A percentile compares a stretch with the other conserved stretches of the same genome.
phyloP scores from a whole-genome alignment of 2,888 invertebrate species.

The Meta bourneti region DNA sequence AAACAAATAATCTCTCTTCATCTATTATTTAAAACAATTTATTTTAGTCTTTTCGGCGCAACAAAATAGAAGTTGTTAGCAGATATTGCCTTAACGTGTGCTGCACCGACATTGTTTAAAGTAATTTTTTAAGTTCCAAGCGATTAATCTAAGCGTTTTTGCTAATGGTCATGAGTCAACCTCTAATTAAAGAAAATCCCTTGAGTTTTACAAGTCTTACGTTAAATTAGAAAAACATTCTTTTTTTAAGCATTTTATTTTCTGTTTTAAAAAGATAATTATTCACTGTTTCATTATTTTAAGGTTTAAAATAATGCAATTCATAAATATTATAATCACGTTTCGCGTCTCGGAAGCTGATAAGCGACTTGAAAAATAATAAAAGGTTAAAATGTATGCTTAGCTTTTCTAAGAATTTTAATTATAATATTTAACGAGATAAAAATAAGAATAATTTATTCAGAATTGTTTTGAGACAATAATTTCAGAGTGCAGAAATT shows the following conservation, averaged over 20 bases:
- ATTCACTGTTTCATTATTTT: too few species aligned
- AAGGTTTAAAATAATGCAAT: too few species aligned
- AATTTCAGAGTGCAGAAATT: too few species aligned
- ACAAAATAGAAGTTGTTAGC: neutral
- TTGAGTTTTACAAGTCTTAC: conserved; percentile 21
- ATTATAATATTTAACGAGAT: too few species aligned
- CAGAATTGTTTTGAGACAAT: too few species aligned
- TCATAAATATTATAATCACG: too few species aligned
- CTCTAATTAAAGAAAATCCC: conserved; percentile 48
- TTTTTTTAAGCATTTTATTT: neutral
- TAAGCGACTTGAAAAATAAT: too few species aligned
- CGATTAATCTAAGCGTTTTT: conserved; percentile 34
- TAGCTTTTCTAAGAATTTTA: too few species aligned
- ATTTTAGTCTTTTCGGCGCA: neutral
- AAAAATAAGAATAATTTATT: too few species aligned
- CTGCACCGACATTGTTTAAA: neutral
- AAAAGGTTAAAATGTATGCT: too few species aligned
- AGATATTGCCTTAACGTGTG: neutral
- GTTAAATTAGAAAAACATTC: conserved; percentile 8
- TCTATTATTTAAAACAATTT: conserved; percentile 12
- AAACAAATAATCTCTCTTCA: neutral
- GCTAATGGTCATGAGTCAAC: conserved; percentile 27
- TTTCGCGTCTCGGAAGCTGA: too few species aligned
- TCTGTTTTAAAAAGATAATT: too few species aligned
- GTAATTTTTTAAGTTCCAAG: conserved; percentile 27